Evolutionary conservation across 2,797 vertebrate species (phyloP), one percentile per base, ranked within the genome.

Genomic region (Acropternis orthonyx): DNA sequence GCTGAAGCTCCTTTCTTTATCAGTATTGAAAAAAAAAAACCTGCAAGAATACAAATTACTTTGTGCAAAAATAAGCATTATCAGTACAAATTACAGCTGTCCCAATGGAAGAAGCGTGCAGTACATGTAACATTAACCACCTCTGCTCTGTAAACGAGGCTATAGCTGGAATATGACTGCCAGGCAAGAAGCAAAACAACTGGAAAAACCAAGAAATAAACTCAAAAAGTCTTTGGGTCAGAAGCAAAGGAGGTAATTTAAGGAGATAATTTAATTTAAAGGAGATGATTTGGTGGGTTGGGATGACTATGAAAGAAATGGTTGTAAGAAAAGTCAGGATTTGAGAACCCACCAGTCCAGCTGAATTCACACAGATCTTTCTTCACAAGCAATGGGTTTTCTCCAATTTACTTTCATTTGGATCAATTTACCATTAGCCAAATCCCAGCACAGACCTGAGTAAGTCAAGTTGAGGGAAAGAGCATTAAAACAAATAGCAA

Each of bases 1-100:
- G 58, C 34, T 85, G 92, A 88, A 85, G 73, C 63, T 94, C 89
- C 94, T 93, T 90, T 88, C 90, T 97, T 93, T 66, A 88, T 32
- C 90, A 41, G 24, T 67, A 52, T n/a, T 78, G 68, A 41, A 78
- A 91, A 88, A 85, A 91, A 66, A 80, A 56, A 2, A 62, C 46
- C 12, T 6, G 23, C 49, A 77, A 85, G 90, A 95, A 80, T 67
- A 93, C 87, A 92, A 75, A 83, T 79, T 91, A 89, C 49, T 75
- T 44, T 77, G 61, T 63, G 59, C 51, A 89, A 89, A 91, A 54
- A 52, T 62, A 58, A 80, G 77, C 3, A 6, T 79, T 88, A 90
- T 74, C 88, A n/a, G 41, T 58, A 41, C 21, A 54, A 90, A 87
- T 95, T 95, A 97, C 76, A 92, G 92, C 79, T 88, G 87, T 46